Percentiles rank a stretch among this genome's conserved stretches.
Evolutionary conservation across 64 coral and sea anemone genomes (phyloP).

Genomic region (Stylophora pistillata): DNA sequence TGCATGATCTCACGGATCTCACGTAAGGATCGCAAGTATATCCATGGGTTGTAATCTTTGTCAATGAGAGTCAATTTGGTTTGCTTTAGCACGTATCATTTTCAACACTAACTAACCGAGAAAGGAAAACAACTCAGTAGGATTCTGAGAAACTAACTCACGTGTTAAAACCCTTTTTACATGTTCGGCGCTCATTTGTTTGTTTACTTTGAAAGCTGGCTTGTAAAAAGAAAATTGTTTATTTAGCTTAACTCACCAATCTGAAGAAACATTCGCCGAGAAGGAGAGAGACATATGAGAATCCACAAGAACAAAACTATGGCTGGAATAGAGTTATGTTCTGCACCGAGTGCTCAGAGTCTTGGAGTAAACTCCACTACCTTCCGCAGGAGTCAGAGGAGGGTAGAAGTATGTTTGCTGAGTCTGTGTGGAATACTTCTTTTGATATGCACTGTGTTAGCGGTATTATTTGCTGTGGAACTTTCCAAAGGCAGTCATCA

Average conservation of each 20-base stretch:
- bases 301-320: conserved; percentile 25
- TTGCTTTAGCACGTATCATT: too few species aligned
- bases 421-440: conserved; percentile 48
- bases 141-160: neutral
- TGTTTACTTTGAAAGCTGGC: neutral
- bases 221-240: conserved; percentile 30
- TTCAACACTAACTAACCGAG: too few species aligned
- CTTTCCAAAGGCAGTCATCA: neutral
- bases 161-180: neutral
- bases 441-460: conserved; percentile 26
- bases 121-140: too few species aligned
- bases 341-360: conserved; percentile 45
- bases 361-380: conserved; percentile 42
- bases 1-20: too few species aligned
- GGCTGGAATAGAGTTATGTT: conserved; percentile 20
- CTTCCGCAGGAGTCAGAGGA: neutral
- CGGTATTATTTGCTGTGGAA: conserved; percentile 44
- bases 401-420: conserved; percentile 16
- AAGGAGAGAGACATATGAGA: conserved; percentile 7
- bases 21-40: too few species aligned
- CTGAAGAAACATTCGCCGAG: neutral
- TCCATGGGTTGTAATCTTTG: neutral
- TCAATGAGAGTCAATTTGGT: neutral
- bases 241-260: neutral
- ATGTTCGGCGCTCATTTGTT: neutral